Base-by-base conservation (phyloP, 2,113 vertebrate species). In the Trogon surrucura region DNA sequence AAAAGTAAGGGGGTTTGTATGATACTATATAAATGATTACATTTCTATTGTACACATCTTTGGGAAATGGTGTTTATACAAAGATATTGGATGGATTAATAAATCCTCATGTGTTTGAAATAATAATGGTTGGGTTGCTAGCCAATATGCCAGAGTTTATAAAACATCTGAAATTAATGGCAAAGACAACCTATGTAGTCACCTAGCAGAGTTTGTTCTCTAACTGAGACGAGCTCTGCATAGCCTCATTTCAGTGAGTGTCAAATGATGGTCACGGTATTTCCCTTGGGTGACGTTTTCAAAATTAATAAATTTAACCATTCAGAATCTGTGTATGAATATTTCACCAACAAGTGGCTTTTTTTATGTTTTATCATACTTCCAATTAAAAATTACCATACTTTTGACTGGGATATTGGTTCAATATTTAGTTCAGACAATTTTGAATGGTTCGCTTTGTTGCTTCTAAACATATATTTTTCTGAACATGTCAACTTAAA, bases 31-130 rank as follows among this genome's bases (percentile, higher is more conserved):
- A 71, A 92, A 77, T 78, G 15, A 94, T 77, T 84, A 66, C 27
- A 88, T 91, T 94, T 90, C 58, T 58, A 73, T 61, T 73, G 75
- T 73, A 80, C 51, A 80, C 51, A 70, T 50, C 53, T 88, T 62
- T 65, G 54, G 44, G 51, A 94, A 90, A 92, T 74, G 9, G 3
- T 96, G 38, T 95, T 96, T 88, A 88, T 78, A 85, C 22, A 92
- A 88, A 80, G 60, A 88, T 83, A 93, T 80, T 83, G 60, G 36
- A 54, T 58, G 60, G 62, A 90, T 94, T 93, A 92, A 93, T 88
- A 94, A 88, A 83, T 70, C 21, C 17, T 86, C 38, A 26, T 47
- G 9, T 60, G 30, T 77, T 92, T 78, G 60, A 88, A 94, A 89
- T 65, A 83, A 89, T 77, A 93, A 73, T 70, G 6, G 3, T 48